These are phyloP conservation scores for Chrysaora quinquecirrha DNA, from an alignment of 30 jellyfish, hydroid and myxozoan genomes.

Conservation along the genomic window DNA sequence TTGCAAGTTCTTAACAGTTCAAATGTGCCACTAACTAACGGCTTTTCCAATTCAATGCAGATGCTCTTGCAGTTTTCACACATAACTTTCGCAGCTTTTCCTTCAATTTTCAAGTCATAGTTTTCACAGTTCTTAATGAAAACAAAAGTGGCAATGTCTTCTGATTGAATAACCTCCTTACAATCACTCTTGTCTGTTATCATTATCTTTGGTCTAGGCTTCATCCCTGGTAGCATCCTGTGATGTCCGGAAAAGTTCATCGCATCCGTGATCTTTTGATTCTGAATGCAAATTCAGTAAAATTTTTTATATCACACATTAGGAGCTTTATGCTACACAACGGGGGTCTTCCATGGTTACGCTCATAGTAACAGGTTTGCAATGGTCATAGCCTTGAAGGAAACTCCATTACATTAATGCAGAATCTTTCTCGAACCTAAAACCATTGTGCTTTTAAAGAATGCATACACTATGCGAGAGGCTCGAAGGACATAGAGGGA, in stretches of 20 bases:
- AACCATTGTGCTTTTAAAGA: too few relatives aligned
- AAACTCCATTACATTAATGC: too few relatives aligned
- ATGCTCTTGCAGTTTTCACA: slow-evolving; percentile 55
- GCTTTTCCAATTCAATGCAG: slow-evolving; percentile 28
- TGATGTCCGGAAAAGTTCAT: slow-evolving; percentile 45
- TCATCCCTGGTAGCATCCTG: slow-evolving; percentile 84
- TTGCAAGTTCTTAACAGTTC: slow-evolving; percentile 69
- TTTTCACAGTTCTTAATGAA: slow-evolving; percentile 71
- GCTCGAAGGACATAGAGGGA: too few relatives aligned
- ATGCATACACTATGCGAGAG: too few relatives aligned
- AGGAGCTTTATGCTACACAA: too few relatives aligned
- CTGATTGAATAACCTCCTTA: slow-evolving; percentile 57
- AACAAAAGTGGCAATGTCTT: slow-evolving; percentile 72
- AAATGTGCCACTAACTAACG: slow-evolving; percentile 80
- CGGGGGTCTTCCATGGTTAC: too few relatives aligned
- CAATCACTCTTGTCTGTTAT: slow-evolving; percentile 52
- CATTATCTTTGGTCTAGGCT: slow-evolving; percentile 78
- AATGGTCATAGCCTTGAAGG: too few relatives aligned
- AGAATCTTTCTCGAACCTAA: too few relatives aligned
- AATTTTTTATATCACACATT: too few relatives aligned
- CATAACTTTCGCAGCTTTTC: slow-evolving; percentile 90
- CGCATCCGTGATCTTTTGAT: background rate
- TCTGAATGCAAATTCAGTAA: background rate
- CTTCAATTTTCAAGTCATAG: slow-evolving; percentile 58
- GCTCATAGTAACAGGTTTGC: too few relatives aligned